Evolutionary conservation across 2,888 invertebrate genomes (phyloP).

Genomic region (Clusia tigrina): DNA sequence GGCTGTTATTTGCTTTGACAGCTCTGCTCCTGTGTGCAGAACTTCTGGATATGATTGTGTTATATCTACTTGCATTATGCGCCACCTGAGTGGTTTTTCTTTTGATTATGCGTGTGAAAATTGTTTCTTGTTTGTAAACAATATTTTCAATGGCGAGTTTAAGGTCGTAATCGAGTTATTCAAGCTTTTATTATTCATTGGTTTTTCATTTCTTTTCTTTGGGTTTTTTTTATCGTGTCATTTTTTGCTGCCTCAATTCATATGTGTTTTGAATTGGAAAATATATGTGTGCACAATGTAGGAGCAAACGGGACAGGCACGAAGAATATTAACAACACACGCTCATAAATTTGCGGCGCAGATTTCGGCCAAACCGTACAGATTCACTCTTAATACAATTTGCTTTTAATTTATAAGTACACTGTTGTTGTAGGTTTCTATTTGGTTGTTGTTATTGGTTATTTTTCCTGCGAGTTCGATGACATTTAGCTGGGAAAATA

Average conservation of each 20-base stretch:
- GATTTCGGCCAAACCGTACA: neutral
- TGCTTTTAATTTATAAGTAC: neutral
- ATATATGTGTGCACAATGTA: neutral
- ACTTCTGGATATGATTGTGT: neutral
- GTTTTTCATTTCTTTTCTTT: neutral
- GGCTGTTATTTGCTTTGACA: neutral
- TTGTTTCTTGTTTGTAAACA: neutral
- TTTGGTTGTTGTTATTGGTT: neutral
- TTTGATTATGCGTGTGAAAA: neutral
- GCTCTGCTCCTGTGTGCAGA: neutral
- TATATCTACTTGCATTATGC: neutral
- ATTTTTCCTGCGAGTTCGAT: neutral
- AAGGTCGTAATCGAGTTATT: constrained; percentile 13
- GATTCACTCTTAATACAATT: neutral
- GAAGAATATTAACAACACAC: neutral
- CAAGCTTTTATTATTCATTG: neutral
- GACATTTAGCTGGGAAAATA: neutral
- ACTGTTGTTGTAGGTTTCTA: neutral
- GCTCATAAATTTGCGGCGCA: neutral
- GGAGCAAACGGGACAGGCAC: neutral
- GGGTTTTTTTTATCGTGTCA: neutral
- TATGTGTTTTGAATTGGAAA: neutral
- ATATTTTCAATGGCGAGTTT: neutral
- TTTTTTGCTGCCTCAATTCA: neutral
- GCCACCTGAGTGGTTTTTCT: neutral